Conservation (phyloP, 2,113 vertebrate species). For the Zootoca vivipara region DNA sequence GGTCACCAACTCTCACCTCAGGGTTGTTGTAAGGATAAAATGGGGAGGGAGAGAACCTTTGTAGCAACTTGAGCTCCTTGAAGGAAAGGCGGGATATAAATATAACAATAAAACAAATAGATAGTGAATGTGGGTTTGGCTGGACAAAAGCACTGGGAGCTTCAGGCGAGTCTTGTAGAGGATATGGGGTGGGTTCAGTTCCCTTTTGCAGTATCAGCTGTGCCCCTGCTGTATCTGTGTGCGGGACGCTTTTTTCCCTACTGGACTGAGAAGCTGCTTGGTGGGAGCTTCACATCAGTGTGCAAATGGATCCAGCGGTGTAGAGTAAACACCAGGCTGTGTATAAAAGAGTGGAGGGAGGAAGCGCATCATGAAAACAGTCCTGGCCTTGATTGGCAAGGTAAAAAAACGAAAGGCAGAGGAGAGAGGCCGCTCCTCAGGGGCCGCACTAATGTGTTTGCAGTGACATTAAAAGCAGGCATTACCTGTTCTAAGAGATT, state of each 20-base stretch:
- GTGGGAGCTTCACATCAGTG: neutral
- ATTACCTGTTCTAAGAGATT: slow-evolving; percentile 96
- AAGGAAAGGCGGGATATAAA: too few species aligned
- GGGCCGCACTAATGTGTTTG: slow-evolving; percentile 23
- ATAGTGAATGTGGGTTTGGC: neutral
- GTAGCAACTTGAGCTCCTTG: too few species aligned
- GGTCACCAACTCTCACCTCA: too few species aligned
- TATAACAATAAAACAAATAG: neutral
- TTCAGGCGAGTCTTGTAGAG: neutral
- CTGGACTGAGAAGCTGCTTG: neutral
- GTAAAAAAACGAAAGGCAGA: neutral
- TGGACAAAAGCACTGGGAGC: neutral
- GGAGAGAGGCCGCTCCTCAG: slow-evolving; percentile 1
- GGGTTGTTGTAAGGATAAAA: too few species aligned
- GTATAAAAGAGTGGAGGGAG: slow-evolving; percentile 9
- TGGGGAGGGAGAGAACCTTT: too few species aligned
- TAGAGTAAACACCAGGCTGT: neutral
- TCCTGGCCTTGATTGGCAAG: neutral
- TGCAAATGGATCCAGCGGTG: neutral
- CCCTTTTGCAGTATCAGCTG: neutral
- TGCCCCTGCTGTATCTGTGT: neutral
- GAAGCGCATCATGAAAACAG: neutral
- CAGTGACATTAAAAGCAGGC: slow-evolving; percentile 44
- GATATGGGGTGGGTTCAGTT: neutral
- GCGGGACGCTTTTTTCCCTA: neutral